These are phyloP conservation scores for Chrysina gloriosa DNA, from an alignment of 2,888 invertebrate species.

Conservation along the genomic window DNA sequence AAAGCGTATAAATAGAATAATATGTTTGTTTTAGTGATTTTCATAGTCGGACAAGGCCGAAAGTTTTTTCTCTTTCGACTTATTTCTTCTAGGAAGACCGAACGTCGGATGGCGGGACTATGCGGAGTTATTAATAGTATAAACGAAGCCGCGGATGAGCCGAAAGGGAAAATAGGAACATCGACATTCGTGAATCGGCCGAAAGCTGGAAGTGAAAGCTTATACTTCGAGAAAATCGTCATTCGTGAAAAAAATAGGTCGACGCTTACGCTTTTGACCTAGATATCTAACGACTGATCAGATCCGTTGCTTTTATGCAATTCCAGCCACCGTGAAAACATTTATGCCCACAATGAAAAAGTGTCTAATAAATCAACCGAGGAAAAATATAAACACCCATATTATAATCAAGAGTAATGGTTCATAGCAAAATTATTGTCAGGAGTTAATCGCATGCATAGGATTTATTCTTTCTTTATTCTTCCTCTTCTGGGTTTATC, in stretches of 20 bases:
- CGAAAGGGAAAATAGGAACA: slow-evolving; percentile 11
- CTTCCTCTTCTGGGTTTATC: no score
- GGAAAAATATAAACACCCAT: no score
- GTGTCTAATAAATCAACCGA: no score
- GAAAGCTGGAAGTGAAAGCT: neutral
- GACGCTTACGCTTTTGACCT: neutral
- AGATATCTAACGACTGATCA: neutral
- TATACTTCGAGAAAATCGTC: neutral
- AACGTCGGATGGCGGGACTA: slow-evolving; percentile 3
- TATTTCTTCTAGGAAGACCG: slow-evolving; percentile 7
- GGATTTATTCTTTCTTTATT: no score
- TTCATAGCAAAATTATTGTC: no score
- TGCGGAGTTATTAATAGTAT: slow-evolving; percentile 25
- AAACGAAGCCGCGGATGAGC: neutral
- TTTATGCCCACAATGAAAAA: no score
- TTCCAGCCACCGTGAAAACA: no score
- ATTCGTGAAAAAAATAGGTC: slow-evolving; percentile 2
- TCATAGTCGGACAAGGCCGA: slow-evolving; percentile 30
- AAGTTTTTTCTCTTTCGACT: slow-evolving; percentile 4
- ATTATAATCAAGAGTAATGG: no score
- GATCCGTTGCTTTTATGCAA: neutral
- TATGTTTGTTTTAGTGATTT: slow-evolving; percentile 30
- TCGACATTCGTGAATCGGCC: neutral
- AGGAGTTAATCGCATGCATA: no score
- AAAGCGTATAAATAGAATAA: slow-evolving; percentile 30